These are phyloP conservation scores for Ornithoptera alexandrae DNA, from an alignment of 2,888 invertebrate species.

Conservation along the genomic window DNA sequence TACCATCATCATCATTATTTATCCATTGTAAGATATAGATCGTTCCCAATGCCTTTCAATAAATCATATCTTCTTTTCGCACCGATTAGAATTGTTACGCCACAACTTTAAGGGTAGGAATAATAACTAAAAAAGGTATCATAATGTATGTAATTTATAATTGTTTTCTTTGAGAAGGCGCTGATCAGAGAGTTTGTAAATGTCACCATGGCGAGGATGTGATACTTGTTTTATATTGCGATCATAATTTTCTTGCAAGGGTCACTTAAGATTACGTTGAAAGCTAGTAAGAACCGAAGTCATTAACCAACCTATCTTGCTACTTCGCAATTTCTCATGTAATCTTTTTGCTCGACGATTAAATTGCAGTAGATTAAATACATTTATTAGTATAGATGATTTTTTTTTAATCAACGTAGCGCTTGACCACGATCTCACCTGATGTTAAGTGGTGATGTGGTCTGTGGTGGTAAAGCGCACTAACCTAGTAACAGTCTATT, in stretches of 20 bases:
- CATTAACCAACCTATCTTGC: neutral
- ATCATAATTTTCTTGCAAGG: neutral
- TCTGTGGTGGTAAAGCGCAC: too few relatives aligned
- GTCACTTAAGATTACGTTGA: constrained; percentile 2
- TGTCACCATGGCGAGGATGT: neutral
- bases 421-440: too few relatives aligned
- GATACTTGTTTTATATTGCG: neutral
- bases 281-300: neutral
- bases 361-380: neutral
- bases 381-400: neutral
- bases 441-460: too few relatives aligned
- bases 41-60: too few relatives aligned
- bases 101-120: neutral
- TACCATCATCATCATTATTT: too few relatives aligned
- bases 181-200: neutral
- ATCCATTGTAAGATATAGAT: too few relatives aligned
- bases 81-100: neutral
- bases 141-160: neutral
- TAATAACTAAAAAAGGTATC: neutral
- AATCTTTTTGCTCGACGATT: neutral
- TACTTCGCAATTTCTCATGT: neutral
- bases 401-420: too few relatives aligned
- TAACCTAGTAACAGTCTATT: too few relatives aligned
- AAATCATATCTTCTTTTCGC: neutral
- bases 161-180: neutral